These are phyloP conservation scores for Omphaloscelis lunosa DNA, from an alignment of 2,888 invertebrate genomes.

Conservation along the genomic window DNA sequence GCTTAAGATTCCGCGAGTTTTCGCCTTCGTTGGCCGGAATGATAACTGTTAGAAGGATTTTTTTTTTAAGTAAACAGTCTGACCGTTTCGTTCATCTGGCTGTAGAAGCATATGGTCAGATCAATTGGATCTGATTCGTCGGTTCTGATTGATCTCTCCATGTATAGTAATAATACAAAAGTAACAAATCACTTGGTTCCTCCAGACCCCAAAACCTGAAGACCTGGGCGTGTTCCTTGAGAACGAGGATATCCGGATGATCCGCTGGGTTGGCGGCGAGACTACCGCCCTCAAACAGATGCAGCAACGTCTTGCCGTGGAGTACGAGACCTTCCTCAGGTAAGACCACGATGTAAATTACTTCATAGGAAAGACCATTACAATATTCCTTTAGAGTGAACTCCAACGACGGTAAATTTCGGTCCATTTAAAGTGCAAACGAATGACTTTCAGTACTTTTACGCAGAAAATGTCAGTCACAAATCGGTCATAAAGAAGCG, in stretches of 20 bases:
- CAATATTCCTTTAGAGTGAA: neutral
- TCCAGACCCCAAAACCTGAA: constrained; percentile 90
- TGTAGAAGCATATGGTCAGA: no score
- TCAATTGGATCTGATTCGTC: no score
- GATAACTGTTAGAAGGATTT: no score
- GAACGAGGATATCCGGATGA: constrained; percentile 87
- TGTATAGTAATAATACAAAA: no score
- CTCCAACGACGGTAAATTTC: neutral
- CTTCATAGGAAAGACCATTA: constrained; percentile 33
- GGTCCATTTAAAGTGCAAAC: neutral
- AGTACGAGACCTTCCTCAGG: constrained; percentile 87
- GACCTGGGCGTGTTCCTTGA: constrained; percentile 90
- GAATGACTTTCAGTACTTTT: no score
- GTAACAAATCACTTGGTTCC: neutral
- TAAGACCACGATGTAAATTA: neutral
- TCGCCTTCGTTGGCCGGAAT: no score
- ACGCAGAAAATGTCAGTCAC: no score
- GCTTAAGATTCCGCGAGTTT: no score
- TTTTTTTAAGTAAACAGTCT: no score
- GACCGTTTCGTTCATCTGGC: no score
- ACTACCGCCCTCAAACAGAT: constrained; percentile 91
- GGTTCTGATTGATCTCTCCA: no score
- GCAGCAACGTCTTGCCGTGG: constrained; percentile 89
- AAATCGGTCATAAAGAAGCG: no score
- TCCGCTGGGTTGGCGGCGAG: constrained; percentile 93